These are phyloP conservation scores for Cichlasoma orientale DNA, from an alignment of 2,797 vertebrate species.

Conservation along the genomic window DNA sequence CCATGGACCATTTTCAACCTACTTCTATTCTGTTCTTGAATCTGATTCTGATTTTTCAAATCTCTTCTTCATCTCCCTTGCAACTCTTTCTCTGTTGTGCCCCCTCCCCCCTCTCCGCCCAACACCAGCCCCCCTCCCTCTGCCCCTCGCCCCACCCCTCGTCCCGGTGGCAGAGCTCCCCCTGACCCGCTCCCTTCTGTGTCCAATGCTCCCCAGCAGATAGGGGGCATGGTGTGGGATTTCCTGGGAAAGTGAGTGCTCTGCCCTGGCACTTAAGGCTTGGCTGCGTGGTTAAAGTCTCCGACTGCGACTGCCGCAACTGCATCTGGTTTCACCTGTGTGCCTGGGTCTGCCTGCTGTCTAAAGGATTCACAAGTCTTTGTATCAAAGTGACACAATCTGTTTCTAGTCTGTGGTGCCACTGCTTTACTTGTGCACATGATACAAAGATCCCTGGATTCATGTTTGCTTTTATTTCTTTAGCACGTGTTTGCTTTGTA, in stretches of 20 bases:
- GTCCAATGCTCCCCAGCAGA: slow-evolving; percentile 80
- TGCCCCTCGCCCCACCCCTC: slow-evolving; percentile 68
- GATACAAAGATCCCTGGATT: slow-evolving; percentile 64
- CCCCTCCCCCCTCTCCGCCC: slow-evolving; percentile 10
- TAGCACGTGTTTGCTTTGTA: slow-evolving; percentile 27
- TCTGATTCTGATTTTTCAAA: slow-evolving; percentile 17
- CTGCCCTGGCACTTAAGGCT: slow-evolving; percentile 81
- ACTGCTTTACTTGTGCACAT: background rate
- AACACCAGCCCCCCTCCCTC: slow-evolving; percentile 62
- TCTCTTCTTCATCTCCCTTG: slow-evolving; percentile 17
- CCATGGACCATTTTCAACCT: slow-evolving; percentile 25
- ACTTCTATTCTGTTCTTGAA: slow-evolving; percentile 10
- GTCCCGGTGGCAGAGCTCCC: slow-evolving; percentile 82
- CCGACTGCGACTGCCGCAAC: slow-evolving; percentile 56
- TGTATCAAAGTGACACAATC: slow-evolving; percentile 42
- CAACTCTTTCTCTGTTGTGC: slow-evolving; percentile 49
- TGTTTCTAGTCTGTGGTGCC: background rate
- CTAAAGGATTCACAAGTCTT: slow-evolving; percentile 52
- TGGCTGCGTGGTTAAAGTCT: slow-evolving; percentile 68
- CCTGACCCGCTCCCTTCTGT: slow-evolving; percentile 83
- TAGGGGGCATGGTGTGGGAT: slow-evolving; percentile 82
- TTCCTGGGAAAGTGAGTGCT: slow-evolving; percentile 86
- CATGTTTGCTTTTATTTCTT: slow-evolving; percentile 27
- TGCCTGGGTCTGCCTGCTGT: slow-evolving; percentile 57
- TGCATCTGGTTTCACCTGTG: slow-evolving; percentile 59